phyloP scores from a whole-genome alignment of 2,888 invertebrate genomes.

The Peribatodes rhomboidaria region DNA sequence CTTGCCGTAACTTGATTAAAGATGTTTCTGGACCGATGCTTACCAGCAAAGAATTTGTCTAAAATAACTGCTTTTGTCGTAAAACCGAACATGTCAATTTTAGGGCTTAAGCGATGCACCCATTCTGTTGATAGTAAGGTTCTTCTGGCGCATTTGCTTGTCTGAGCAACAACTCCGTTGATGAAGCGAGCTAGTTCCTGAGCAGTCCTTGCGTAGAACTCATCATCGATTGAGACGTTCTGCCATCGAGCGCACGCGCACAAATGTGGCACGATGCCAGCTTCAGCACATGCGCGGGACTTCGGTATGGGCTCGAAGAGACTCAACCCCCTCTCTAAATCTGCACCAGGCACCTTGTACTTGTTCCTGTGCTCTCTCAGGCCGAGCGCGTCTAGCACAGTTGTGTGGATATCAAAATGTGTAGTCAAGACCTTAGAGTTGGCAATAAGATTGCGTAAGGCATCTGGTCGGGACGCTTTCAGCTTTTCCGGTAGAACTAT shows the following conservation, averaged over 20 bases:
- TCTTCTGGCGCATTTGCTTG: slow-evolving; percentile 42
- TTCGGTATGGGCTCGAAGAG: slow-evolving; percentile 83
- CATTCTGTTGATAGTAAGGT: slow-evolving; percentile 44
- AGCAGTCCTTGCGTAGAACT: slow-evolving; percentile 36
- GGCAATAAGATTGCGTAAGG: slow-evolving; percentile 86
- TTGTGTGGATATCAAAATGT: background rate
- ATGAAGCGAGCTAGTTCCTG: slow-evolving; percentile 45
- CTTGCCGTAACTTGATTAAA: too few species aligned
- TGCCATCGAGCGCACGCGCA: slow-evolving; percentile 57
- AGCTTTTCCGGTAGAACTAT: slow-evolving; percentile 92
- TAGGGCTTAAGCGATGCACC: slow-evolving; percentile 45
- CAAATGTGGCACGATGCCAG: slow-evolving; percentile 54
- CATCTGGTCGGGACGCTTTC: slow-evolving; percentile 87
- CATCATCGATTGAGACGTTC: slow-evolving; percentile 39
- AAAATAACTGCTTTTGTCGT: background rate
- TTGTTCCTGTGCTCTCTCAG: slow-evolving; percentile 66
- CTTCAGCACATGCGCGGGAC: slow-evolving; percentile 50
- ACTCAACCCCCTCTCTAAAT: slow-evolving; percentile 86
- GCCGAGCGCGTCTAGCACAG: slow-evolving; percentile 89
- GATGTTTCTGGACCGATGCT: too few species aligned
- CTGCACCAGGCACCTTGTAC: slow-evolving; percentile 78
- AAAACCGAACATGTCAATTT: background rate
- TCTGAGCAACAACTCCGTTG: slow-evolving; percentile 47
- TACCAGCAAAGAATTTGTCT: background rate
- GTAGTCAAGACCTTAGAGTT: slow-evolving; percentile 86